Evolutionary conservation across 2,797 vertebrate genomes (phyloP).

Genomic region (Picus viridis): DNA sequence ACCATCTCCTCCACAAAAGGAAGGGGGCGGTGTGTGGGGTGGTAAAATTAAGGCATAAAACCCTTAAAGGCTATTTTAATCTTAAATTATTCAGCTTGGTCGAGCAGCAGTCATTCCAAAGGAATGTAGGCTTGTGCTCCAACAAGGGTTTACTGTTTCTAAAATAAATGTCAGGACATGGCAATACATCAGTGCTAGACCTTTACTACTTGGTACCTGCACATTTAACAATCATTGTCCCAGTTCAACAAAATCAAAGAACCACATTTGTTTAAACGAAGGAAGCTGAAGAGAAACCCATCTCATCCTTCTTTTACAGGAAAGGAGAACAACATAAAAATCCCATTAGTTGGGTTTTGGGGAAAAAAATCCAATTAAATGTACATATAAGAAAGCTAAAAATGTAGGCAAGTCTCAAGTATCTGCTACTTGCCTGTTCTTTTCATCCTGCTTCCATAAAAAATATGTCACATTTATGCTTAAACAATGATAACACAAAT

Average conservation of each 20-base stretch:
- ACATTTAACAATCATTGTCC: neutral
- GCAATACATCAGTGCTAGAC: neutral
- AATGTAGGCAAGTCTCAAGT: neutral
- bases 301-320: neutral
- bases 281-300: neutral
- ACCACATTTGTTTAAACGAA: neutral
- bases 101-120: neutral
- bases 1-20: neutral
- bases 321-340: neutral
- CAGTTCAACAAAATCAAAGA: neutral
- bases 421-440: neutral
- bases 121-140: conserved; percentile 45
- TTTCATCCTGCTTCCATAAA: neutral
- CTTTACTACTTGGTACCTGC: neutral
- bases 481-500: neutral
- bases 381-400: neutral
- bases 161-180: conserved; percentile 31
- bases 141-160: conserved; percentile 38
- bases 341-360: neutral
- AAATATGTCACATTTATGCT: neutral
- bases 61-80: conserved; percentile 43
- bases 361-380: neutral
- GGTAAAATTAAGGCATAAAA: neutral
- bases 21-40: too few species aligned
- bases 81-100: conserved; percentile 11